Base-by-base conservation (phyloP, 2,888 invertebrate genomes). In the Cataglyphis cursor region DNA sequence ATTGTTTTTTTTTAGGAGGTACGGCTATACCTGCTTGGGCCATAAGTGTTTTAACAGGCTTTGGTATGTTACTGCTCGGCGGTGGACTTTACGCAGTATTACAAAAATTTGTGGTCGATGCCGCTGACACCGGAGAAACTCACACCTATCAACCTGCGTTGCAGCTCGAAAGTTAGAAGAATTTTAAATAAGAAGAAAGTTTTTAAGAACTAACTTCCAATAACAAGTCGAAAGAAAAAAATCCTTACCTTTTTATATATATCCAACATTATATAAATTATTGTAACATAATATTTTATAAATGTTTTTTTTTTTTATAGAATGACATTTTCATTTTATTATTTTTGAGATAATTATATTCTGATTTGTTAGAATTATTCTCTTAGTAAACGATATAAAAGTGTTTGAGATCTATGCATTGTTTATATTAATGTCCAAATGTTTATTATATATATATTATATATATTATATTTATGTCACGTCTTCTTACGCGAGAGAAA, bases 11-110 rank as follows among this genome's bases (percentile, higher is more conserved):
- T 94, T 92, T 88, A 97, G 97, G 95, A 94, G 96, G 97, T 72
- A 96, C 96, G 76, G 96, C 96, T 12, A 96, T 98, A 89, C 97
- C 98, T 85, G 97, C 97, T 0, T 98, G 98, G 97, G 97, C 97
- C 0, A 96, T 97, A 83, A 96, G 97, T 84, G 92, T 97, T 38
- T 94, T 98, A 90, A 95, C 97, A 24, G 97, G 97, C 31, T 94
- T 97, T 15, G 96, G 96, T 64, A 97, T 98, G 96, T 93, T 98
- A 48, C 83, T 97, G 4, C 91, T 97, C n/a, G 98, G 97, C 61
- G 97, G 96, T 1, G 95, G 97, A 9, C 93, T 97, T 0, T 98
- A 97, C 91, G 95, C 96, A 0, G 94, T 96, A 15, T 96, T 98
- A 96, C 96, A 97, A 89, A 97, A 97, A 94, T 92, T 96, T 2